Evolutionary conservation across 2,113 vertebrate genomes (phyloP).

Genomic region (Upupa epops): DNA sequence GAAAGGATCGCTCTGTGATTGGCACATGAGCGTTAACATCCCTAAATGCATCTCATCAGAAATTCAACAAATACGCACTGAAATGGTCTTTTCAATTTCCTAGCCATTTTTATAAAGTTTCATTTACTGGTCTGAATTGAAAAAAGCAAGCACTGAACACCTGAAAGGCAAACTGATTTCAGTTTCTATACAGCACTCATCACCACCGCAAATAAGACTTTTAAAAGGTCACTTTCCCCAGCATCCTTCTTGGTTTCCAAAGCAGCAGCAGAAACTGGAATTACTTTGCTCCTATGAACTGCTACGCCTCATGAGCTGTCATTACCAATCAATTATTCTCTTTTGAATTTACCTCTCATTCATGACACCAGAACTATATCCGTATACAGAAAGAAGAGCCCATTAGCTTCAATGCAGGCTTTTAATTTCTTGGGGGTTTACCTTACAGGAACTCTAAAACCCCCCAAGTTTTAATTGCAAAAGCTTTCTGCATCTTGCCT

Average conservation of each 20-base stretch:
- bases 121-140: background rate
- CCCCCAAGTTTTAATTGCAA: background rate
- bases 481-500: background rate
- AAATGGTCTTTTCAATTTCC: conserved; percentile 12
- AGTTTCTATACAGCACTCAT: background rate
- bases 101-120: background rate
- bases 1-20: background rate
- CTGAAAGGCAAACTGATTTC: conserved; percentile 6
- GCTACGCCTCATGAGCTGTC: conserved; percentile 5
- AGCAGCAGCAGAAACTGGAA: conserved; percentile 23
- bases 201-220: background rate
- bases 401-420: background rate
- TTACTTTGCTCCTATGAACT: background rate
- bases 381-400: background rate
- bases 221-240: conserved; percentile 40
- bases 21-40: background rate
- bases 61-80: background rate
- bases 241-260: conserved; percentile 24
- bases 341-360: conserved; percentile 15
- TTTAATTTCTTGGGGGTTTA: background rate
- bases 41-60: background rate
- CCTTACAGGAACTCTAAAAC: background rate
- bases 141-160: background rate
- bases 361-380: background rate
- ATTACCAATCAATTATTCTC: conserved; percentile 35